Base-by-base conservation (phyloP, 2,797 vertebrate genomes). In the Rhinophrynus dorsalis region DNA sequence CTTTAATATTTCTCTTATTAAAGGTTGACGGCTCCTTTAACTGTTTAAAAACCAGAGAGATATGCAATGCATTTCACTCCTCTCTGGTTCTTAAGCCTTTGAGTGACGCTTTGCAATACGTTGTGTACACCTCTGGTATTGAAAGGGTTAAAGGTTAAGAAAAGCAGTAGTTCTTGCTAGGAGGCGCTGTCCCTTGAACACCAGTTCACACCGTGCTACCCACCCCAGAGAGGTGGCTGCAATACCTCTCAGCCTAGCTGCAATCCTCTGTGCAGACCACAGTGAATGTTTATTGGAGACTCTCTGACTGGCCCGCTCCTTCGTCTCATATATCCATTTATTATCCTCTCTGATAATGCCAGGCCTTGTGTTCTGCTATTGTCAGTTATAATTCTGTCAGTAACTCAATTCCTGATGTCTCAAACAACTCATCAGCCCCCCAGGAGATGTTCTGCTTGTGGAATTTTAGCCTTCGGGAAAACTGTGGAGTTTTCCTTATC, bases 371-470 rank as follows among this genome's bases (percentile, higher is more conserved):
- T 57, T 56, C 50, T 47, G 38, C 59, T 90, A 91, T 89, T 90
- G 92, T 92, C 89, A 86, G 84, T 87, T 89, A 91, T 91, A 92
- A 92, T 91, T 92, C 88, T 82, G 85, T 79, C 82, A 81, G 92
- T 90, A 92, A 92, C 83, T 82, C 69, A 75, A 86, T 80, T 86
- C 67, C 54, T 45, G 85, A 89, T 79, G 71, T 74, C 71, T 74
- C 61, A 26, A 40, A 58, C 68, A 82, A 83, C 86, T 89, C 81
- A 83, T 83, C 82, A 77, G 81, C 84, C 85, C 85, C 82, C 79
- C 40, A 24, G 55, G 86, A 86, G 83, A 85, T 78, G 79, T 83
- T 78, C 82, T 84, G 82, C 79, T 78, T 79, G 17, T 59, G 74
- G 73, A 80, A 87, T 92, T 82, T 80, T 85, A 83, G 85, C 90